Conservation (phyloP, 2,888 invertebrate genomes). For the Amaurobius ferox region DNA sequence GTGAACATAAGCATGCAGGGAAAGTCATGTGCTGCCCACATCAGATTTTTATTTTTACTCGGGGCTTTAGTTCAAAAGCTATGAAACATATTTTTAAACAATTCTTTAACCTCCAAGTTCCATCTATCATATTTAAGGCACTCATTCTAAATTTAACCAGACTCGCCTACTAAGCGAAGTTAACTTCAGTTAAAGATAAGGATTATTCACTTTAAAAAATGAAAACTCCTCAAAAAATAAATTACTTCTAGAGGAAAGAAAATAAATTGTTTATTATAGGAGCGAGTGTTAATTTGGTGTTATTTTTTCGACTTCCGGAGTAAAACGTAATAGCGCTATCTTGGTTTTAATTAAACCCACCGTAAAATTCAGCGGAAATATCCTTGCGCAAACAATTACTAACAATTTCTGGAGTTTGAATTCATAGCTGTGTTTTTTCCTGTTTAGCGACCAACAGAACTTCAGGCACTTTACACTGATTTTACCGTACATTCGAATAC, state of each 20-base stretch:
- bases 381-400: slow-evolving; percentile 1
- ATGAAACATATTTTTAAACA: no score
- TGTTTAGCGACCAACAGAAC: background rate
- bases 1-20: no score
- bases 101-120: no score
- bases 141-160: no score
- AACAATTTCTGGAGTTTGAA: slow-evolving; percentile 13
- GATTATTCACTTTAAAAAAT: background rate
- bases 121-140: no score
- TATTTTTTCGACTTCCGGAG: slow-evolving; percentile 2
- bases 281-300: background rate
- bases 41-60: no score
- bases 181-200: background rate
- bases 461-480: background rate
- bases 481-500: background rate
- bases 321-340: slow-evolving; percentile 5
- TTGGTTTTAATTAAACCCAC: background rate
- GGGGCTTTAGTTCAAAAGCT: no score
- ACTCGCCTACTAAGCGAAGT: no score
- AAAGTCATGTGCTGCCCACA: no score
- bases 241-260: background rate
- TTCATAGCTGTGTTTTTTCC: background rate
- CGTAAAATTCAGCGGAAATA: slow-evolving; percentile 11
- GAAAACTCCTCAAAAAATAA: background rate
- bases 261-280: background rate